Conservation (phyloP, 2,797 vertebrate species). For the Chiloscyllium punctatum region DNA sequence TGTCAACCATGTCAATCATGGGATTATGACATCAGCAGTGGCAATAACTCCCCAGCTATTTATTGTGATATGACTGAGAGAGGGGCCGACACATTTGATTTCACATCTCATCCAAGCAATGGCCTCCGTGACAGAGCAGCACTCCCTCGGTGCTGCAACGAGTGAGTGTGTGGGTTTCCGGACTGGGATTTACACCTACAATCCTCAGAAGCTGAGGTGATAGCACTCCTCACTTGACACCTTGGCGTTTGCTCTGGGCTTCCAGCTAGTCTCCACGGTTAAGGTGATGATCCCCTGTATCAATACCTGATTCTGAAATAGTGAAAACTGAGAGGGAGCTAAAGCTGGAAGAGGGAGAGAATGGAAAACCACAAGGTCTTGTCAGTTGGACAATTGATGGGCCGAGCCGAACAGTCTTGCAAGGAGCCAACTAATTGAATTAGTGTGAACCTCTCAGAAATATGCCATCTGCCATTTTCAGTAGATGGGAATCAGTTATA, state of each 20-base stretch:
- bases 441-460: neutral
- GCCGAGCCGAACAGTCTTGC: neutral
- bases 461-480: slow-evolving; percentile 23
- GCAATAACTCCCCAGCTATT: neutral
- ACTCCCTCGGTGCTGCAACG: neutral
- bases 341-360: neutral
- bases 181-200: neutral
- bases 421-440: neutral
- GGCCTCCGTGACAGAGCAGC: neutral
- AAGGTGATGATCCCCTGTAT: neutral
- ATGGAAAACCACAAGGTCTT: neutral
- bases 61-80: neutral
- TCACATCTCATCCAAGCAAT: neutral
- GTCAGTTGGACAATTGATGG: neutral
- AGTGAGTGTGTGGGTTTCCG: neutral
- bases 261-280: neutral
- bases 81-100: neutral
- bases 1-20: neutral
- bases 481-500: neutral
- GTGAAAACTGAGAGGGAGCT: neutral
- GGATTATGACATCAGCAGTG: neutral
- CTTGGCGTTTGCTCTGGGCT: no score
- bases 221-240: neutral
- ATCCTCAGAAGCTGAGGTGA: neutral
- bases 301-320: neutral